Base-by-base conservation (phyloP, 2,888 invertebrate species). In the Drosophila falleni region DNA sequence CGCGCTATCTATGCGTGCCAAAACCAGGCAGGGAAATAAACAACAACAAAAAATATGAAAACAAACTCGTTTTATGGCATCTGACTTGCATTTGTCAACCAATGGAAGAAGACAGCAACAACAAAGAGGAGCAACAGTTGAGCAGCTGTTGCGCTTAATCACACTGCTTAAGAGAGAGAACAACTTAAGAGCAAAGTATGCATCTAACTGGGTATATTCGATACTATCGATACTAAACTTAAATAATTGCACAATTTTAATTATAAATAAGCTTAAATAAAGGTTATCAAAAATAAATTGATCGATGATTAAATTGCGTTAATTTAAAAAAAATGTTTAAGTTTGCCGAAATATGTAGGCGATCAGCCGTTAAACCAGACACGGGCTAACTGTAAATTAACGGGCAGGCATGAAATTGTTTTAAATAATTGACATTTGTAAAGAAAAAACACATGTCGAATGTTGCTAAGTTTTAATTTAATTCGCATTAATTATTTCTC, bases 401-500 rank as follows among this genome's bases (percentile, higher is more conserved):
- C 15, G n/a, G 3, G 2, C 10, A 13, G 6, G 5, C 15, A 9
- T 13, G 6, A 49, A 33, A 33, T 49, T 31, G 8, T 13, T 50
- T 19, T 23, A 35, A 41, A 29, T 15, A 9, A 1, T 37, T 49
- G 3, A 33, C n/a, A 37, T 39, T 47, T 50, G 23, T 46, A 44
- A 19, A 4, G 29, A 10, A 23, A 64, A 19, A 16, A 15, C 15
- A 11, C 9, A 26, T 54, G 13, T 26, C 13, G 10, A 53, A 44
- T n/a, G 8, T 46, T 10, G 35, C 46, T 33, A 16, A 61, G 26
- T 19, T 19, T 49, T 10, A 53, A 44, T 19, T 44, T 62, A 71
- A 79, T 76, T 76, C 59, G 16, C 55, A 66, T 63, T 66, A 69
- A 80, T 80, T 76, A 67, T 51, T 47, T n/a, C 35, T 37, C 5